Percentiles rank a stretch among this genome's conserved stretches.
Evolutionary conservation across 2,113 vertebrate genomes (phyloP).

Genomic region (pig (Sus scrofa)): T2T-Sscrofa CM000823.6:12848501-12849000

Average conservation of each 20-base stretch:
- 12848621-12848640: background rate
- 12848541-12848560: background rate
- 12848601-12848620: background rate
- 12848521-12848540: background rate
- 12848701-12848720: background rate
- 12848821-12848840: constrained; percentile 92
- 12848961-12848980: constrained; percentile 78
- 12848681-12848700: background rate
- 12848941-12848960: constrained; percentile 86
- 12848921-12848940: constrained; percentile 86
- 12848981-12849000: constrained; percentile 84
- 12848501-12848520: too few relatives aligned
- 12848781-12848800: background rate
- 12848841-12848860: constrained; percentile 89
- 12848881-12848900: constrained; percentile 82
- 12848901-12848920: constrained; percentile 88
- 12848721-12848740: background rate
- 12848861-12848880: constrained; percentile 86
- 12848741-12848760: background rate
- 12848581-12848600: background rate
- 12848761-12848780: background rate
- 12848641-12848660: background rate
- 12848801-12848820: background rate
- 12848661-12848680: accelerated
- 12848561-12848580: background rate